Conservation (phyloP, 2,797 vertebrate genomes). For the Nannoperca obscura region DNA sequence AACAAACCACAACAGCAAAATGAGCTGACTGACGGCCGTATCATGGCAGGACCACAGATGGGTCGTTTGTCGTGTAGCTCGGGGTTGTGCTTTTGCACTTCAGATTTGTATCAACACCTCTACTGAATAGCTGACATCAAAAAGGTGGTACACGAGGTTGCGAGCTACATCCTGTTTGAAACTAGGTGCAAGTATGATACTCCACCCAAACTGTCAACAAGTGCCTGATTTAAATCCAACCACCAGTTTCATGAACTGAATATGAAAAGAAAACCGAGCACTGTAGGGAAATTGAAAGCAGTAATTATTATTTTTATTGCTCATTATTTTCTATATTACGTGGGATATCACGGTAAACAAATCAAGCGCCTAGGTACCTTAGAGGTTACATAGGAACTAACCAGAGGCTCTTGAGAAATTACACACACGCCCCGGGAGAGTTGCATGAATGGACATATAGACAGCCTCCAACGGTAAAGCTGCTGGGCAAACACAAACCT, state of each 20-base stretch:
- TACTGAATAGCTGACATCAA: slow-evolving; percentile 38
- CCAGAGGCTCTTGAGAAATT: slow-evolving; percentile 8
- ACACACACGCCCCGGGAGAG: not conserved
- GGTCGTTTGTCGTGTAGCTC: not conserved
- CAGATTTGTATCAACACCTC: slow-evolving; percentile 44
- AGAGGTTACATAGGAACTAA: slow-evolving; percentile 3
- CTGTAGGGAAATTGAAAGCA: slow-evolving; percentile 1
- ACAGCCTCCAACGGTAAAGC: slow-evolving; percentile 18
- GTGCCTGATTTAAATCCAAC: slow-evolving; percentile 59
- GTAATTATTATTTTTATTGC: not conserved
- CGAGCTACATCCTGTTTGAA: slow-evolving; percentile 75
- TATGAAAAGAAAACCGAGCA: not conserved
- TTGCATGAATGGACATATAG: slow-evolving; percentile 39
- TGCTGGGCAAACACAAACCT: slow-evolving; percentile 93
- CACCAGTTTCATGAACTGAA: slow-evolving; percentile 13
- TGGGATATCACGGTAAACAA: not conserved
- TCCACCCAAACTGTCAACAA: slow-evolving; percentile 81
- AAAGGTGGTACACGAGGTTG: slow-evolving; percentile 45
- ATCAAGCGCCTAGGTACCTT: not conserved
- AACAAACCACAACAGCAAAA: slow-evolving; percentile 57
- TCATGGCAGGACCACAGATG: slow-evolving; percentile 6
- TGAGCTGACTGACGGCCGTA: not conserved
- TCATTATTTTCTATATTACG: not conserved
- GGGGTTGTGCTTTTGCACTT: slow-evolving; percentile 12
- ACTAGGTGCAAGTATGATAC: slow-evolving; percentile 54